Base-by-base conservation (phyloP, 2,113 vertebrate genomes). In the Halcyon senegalensis region DNA sequence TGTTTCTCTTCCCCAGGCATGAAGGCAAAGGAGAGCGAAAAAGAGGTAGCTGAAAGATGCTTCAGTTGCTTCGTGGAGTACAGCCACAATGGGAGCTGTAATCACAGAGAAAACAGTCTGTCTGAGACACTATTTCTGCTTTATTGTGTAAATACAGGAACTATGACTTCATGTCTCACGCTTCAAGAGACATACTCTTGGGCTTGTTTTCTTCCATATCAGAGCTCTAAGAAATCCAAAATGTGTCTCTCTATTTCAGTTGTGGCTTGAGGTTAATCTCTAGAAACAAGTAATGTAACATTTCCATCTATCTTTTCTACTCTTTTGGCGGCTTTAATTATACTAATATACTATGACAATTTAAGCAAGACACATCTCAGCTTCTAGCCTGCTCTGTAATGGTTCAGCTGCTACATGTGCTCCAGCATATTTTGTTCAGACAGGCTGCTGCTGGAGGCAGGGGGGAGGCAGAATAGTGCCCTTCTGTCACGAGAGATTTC, bases 401-500 rank as follows among this genome's bases (percentile, higher is more conserved):
- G 94, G 95, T 95, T 97, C 95, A 96, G 93, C 93, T 96, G 94
- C 78, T 74, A 84, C 63, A 77, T 95, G 91, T 95, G 94, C 93
- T 95, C 89, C 93, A 96, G 92, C 43, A 31, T 77, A 90, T 97
- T 94, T 94, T 92, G 70, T 83, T 97, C 87, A 93, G 88, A 91
- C 59, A 90, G 86, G 74, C 85, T 95, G 95, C 89, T 98, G 94
- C 96, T 94, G 93, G 91, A 97, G 94, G 93, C 86, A 39, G 84
- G 62, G 77, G 35, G 92, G 67, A 96, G 73, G 53, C 89, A 94
- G 93, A 83, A 86, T 94, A 93, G 78, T 96, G 79, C 87, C 96
- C 93, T 96, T 93, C 95, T 97, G 97, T 98, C 98, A 96, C 84
- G 91, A 98, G 94, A 74, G 81, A 96, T 98, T 98, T 98, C 97